Base-by-base conservation (phyloP, 1,140 invertebrate species). In the Lysiphlebus fabarum region DNA sequence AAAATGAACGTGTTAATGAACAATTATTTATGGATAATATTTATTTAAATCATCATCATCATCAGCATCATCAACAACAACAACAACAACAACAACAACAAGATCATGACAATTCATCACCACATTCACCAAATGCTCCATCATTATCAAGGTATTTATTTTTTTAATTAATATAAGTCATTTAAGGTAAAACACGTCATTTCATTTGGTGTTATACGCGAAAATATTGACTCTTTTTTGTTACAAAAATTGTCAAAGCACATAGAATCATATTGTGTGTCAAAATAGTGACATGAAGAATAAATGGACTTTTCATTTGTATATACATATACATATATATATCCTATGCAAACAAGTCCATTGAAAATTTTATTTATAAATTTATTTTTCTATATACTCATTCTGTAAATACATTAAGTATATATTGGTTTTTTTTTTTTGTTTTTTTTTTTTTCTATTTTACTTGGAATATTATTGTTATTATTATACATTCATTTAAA, bases 21-120 rank as follows among this genome's bases (percentile, higher is more conserved):
- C 74, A 74, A 26, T 42, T 76, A 2, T 78, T 76, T 53, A 71
- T 79, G 26, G 76, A 76, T 0, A 56, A 67, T 7, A 69, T 79
- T 10, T 78, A 72, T 44, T 61, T 69, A 3, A 61, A 64, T 0
- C 75, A 76, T 62, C 74, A 74, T 63, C 69, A 74, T 58, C 44
- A 69, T 61, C 75, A 74, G 34, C 73, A 79, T 5, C 74, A 77
- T 60, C 17, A 26, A 26, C 17, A n/a, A n/a, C n/a, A n/a, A n/a
- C n/a, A n/a, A n/a, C 73, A 76, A 0, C 70, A 76, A 9, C 42
- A 66, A 0, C n/a, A n/a, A n/a, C n/a, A 26, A 26, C 17, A 26
- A 26, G 17, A 26, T 1, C 73, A 76, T 0, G 69, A 76, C 8
- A 42, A 66, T 0, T 53, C 72, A 1, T 56, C 70, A 3, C 66